Conservation (phyloP, 2,797 vertebrate species). For the Chiroxiphia lanceolata region DNA sequence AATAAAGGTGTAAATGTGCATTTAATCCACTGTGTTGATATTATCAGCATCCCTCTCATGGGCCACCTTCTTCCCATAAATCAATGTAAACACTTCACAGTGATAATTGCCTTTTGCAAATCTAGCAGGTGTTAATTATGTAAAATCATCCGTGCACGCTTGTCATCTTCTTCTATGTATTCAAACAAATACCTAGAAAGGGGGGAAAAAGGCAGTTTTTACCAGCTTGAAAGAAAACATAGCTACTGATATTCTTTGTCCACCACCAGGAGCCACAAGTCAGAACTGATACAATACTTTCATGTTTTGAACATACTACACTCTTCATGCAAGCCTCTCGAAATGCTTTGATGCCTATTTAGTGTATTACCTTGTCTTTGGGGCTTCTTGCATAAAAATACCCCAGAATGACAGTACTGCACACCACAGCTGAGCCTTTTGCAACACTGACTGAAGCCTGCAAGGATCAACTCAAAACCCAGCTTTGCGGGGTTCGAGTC, state of each 20-base stretch:
- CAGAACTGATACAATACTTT: not conserved
- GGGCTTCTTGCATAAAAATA: not conserved
- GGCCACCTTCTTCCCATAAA: slow-evolving; percentile 76
- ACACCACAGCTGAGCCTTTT: not conserved
- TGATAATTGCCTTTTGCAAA: slow-evolving; percentile 64
- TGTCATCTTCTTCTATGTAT: slow-evolving; percentile 65
- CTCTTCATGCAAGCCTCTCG: not conserved
- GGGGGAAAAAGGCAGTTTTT: not conserved
- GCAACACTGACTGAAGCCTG: not conserved
- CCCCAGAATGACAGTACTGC: not conserved
- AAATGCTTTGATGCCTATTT: not conserved
- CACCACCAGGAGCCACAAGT: not conserved
- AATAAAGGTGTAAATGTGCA: slow-evolving; percentile 78
- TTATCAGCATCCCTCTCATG: slow-evolving; percentile 76
- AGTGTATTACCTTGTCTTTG: not conserved
- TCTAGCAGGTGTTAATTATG: slow-evolving; percentile 64
- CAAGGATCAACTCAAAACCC: not conserved
- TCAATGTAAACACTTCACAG: slow-evolving; percentile 68
- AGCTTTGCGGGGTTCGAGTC: rapidly evolving
- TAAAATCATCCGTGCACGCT: slow-evolving; percentile 52
- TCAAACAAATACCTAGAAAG: slow-evolving; percentile 66
- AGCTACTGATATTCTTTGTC: not conserved
- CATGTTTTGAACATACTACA: not conserved
- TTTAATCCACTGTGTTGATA: slow-evolving; percentile 75
- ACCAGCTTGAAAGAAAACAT: not conserved